Base-by-base conservation (phyloP, 2,113 vertebrate genomes). In the Electrona antarctica region DNA sequence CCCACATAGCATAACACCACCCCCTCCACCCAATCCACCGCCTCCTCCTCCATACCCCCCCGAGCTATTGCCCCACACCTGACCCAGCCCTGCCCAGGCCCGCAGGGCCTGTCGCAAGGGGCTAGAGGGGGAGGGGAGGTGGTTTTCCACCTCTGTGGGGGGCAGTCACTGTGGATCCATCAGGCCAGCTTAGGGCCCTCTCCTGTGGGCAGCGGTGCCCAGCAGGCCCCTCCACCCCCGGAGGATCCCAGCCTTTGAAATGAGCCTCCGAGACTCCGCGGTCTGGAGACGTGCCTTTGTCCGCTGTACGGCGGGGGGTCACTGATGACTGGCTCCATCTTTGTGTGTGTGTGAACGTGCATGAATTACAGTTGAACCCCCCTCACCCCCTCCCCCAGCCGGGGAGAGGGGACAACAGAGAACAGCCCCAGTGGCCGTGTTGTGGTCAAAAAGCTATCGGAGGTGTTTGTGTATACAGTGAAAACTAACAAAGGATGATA, bases 81-180 rank as follows among this genome's bases (percentile, higher is more conserved):
- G 87, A 90, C 87, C 90, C 82, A 74, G 73, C 82, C 89, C 81
- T 80, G 77, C 82, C 71, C 48, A 45, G 78, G 85, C 80, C 84
- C 65, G 60, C 64, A 78, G 87, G 87, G 73, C 76, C 68, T 48
- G 73, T 81, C 73, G 69, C 67, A 79, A 74, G 67, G 14, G 70
- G 60, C 70, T 67, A 78, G 73, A 83, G 56, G 72, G 58, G 12
- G 52, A 41, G 33, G 33, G 33, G 76, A 21, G 81, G 81, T 76
- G 70, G 79, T 87, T 90, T 84, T 85, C 78, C 67, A 63, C 61
- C 85, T 56, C 85, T 13, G 70, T 73, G 78, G 90, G 88, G 89
- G 87, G 88, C 85, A 90, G 87, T 92, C 90, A 90, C 62, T 81
- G 63, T 78, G 80, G 84, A 92, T 92, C 83, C 71, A 48, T 91